Evolutionary conservation across 2,113 vertebrate species (phyloP).

Genomic region (Mesoclemmys tuberculata): DNA sequence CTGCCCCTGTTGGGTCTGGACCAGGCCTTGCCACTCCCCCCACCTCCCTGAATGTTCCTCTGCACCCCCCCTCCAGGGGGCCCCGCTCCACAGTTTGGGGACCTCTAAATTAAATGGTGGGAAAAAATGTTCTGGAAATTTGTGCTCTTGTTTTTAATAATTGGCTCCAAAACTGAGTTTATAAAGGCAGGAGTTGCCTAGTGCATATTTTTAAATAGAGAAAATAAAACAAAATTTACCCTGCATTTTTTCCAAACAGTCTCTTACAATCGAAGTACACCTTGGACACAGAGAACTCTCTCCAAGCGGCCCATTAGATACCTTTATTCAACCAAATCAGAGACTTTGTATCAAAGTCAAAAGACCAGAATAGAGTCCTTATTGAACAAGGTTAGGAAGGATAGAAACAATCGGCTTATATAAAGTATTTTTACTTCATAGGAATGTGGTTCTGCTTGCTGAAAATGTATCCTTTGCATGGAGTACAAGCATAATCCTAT

Average conservation of each 20-base stretch:
- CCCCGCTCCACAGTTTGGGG: background rate
- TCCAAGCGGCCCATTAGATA: conserved; percentile 55
- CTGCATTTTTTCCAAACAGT: background rate
- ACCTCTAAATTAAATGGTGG: background rate
- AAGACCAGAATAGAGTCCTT: conserved; percentile 71
- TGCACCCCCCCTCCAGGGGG: no score
- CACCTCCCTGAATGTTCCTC: background rate
- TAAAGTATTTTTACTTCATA: conserved; percentile 70
- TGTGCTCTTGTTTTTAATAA: background rate
- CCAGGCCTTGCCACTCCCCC: no score
- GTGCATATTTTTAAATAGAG: background rate
- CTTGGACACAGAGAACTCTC: conserved; percentile 16
- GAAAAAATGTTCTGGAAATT: background rate
- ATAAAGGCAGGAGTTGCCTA: background rate
- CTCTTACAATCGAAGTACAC: conserved; percentile 41
- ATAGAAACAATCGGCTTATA: conserved; percentile 76
- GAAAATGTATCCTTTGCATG: conserved; percentile 74
- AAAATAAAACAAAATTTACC: background rate
- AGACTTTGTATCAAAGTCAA: conserved; percentile 45
- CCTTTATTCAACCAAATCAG: conserved; percentile 69
- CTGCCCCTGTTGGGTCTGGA: no score
- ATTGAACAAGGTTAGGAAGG: conserved; percentile 67
- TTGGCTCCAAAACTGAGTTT: background rate
- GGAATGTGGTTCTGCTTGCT: conserved; percentile 77
- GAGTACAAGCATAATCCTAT: conserved; percentile 74